Evolutionary conservation across 2,113 vertebrate genomes (phyloP).

Genomic region (Falco punctatus): DNA sequence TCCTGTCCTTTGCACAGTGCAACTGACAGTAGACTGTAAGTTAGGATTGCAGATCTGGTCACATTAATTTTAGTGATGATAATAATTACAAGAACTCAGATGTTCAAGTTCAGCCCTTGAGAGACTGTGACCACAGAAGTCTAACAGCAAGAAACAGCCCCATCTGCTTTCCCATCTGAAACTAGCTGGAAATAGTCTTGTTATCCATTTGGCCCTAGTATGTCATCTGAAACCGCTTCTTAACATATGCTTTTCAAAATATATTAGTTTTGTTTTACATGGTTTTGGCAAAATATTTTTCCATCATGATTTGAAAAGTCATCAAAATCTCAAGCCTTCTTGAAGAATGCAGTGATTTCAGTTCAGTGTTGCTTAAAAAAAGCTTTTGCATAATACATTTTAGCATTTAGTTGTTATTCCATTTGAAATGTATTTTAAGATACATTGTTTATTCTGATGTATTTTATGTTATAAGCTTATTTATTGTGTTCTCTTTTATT

Average conservation of each 20-base stretch:
- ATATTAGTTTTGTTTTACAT: not conserved
- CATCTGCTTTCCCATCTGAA: constrained; percentile 66
- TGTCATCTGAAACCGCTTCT: not conserved
- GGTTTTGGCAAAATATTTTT: constrained; percentile 9
- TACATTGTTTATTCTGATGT: constrained; percentile 31
- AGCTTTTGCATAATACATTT: not conserved
- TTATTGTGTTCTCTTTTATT: constrained; percentile 23
- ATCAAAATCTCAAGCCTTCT: not conserved
- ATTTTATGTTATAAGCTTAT: constrained; percentile 20
- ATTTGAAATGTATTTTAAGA: not conserved
- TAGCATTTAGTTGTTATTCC: not conserved
- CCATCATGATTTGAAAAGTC: not conserved
- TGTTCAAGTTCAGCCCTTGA: constrained; percentile 31
- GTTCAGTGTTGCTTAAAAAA: not conserved
- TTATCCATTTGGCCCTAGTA: constrained; percentile 34
- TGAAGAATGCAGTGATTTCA: not conserved
- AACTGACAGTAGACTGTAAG: no score
- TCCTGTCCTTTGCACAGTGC: not conserved
- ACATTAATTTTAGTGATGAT: not conserved
- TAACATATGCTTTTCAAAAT: constrained; percentile 52
- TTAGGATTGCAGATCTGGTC: not conserved
- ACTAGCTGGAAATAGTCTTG: constrained; percentile 56
- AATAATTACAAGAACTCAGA: not conserved
- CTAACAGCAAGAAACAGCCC: constrained; percentile 42
- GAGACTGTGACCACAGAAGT: constrained; percentile 47